Evolutionary conservation across 2,113 vertebrate genomes (phyloP).

Genomic region (Microtus oregoni): DNA sequence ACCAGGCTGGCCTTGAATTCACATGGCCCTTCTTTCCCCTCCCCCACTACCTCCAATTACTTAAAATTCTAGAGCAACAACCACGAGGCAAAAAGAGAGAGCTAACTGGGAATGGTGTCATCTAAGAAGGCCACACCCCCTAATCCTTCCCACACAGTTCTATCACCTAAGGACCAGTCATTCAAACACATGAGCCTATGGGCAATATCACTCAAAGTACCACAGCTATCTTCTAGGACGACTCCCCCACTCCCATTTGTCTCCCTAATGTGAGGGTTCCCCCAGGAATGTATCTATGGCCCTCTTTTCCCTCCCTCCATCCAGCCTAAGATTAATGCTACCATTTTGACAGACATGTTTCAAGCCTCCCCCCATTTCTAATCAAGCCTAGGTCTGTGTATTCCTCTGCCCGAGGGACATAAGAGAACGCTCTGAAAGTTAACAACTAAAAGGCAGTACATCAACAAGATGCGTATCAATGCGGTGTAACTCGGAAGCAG

Average conservation of each 20-base stretch:
- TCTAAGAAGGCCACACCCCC: background rate
- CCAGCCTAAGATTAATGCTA: background rate
- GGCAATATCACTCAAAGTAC: background rate
- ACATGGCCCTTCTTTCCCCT: background rate
- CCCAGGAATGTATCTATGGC: background rate
- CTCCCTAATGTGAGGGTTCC: background rate
- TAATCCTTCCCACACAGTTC: background rate
- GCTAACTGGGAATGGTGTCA: too few species aligned
- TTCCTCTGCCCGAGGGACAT: background rate
- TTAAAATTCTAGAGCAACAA: background rate
- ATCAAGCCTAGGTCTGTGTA: background rate
- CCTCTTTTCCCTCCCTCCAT: background rate
- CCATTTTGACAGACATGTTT: background rate
- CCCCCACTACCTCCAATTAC: background rate
- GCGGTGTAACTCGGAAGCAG: background rate
- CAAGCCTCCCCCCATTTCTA: background rate
- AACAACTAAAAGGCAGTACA: background rate
- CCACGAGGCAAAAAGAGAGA: background rate
- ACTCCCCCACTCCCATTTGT: background rate
- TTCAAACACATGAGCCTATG: background rate
- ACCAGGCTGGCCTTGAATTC: too few species aligned
- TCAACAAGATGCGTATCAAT: accelerated
- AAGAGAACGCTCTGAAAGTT: background rate
- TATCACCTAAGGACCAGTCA: background rate
- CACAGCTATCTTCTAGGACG: background rate